phyloP scores from a whole-genome alignment of 2,888 invertebrate genomes.

The Drosophila melanosoma region DNA sequence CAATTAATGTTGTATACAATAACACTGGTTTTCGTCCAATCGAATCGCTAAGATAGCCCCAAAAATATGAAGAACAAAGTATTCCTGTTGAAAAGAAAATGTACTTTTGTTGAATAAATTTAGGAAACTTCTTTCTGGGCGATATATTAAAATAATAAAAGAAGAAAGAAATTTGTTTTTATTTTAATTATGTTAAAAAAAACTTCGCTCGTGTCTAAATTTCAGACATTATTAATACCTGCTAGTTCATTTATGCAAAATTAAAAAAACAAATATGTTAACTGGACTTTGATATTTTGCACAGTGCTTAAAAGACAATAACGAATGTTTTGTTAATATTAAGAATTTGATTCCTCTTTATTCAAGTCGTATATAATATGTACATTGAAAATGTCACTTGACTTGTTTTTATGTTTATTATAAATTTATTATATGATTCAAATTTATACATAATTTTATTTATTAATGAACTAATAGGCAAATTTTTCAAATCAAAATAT shows the following conservation, averaged over 20 bases:
- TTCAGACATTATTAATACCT: background rate
- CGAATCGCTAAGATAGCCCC: conserved; percentile 87
- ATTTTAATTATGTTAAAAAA: background rate
- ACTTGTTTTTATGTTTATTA: background rate
- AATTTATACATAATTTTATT: background rate
- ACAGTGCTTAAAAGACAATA: background rate
- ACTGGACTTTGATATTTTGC: background rate
- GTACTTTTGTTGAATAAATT: background rate
- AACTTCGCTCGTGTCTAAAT: accelerated
- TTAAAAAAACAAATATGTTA: background rate
- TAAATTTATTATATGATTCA: background rate
- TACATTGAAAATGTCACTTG: background rate
- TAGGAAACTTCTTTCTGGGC: background rate
- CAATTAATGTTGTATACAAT: conserved; percentile 85
- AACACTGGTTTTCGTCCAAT: conserved; percentile 86
- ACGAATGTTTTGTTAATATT: background rate
- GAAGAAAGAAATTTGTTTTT: background rate
- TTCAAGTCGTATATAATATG: background rate
- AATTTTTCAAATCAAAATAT: no score
- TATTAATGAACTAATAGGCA: background rate
- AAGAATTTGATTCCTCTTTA: background rate
- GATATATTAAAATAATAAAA: background rate
- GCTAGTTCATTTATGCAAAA: background rate
- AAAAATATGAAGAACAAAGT: conserved; percentile 87
- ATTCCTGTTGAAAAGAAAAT: conserved; percentile 83